Evolutionary conservation across 1,140 invertebrate species (phyloP).

Genomic region (Nebria ingens): DNA sequence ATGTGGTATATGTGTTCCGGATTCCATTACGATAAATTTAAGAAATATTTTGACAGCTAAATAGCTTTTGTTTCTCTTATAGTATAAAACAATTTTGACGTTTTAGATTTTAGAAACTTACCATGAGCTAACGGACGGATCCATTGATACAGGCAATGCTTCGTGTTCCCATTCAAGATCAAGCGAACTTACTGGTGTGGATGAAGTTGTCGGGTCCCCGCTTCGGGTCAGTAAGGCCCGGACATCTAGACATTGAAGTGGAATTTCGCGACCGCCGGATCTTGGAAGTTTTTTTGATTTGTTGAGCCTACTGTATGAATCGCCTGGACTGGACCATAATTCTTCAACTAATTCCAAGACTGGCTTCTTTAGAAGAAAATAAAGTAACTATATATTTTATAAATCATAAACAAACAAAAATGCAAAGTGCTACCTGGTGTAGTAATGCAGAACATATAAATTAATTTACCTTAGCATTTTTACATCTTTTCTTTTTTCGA

Average conservation of each 20-base stretch:
- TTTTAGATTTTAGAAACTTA: constrained; percentile 18
- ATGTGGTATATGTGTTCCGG: too few species aligned
- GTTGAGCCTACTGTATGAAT: constrained; percentile 36
- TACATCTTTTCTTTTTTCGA: constrained; percentile 21
- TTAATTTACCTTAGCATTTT: constrained; percentile 21
- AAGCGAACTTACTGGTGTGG: constrained; percentile 43
- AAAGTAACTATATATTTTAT: constrained; percentile 14
- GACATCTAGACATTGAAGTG: constrained; percentile 40
- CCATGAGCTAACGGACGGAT: constrained; percentile 31
- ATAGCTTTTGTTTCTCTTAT: too few species aligned
- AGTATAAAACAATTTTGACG: too few species aligned
- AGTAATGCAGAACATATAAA: not conserved
- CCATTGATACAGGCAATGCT: constrained; percentile 29
- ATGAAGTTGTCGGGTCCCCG: constrained; percentile 28
- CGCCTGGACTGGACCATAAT: constrained; percentile 30
- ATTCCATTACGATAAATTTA: too few species aligned
- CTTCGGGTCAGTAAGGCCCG: constrained; percentile 34
- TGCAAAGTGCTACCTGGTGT: too few species aligned
- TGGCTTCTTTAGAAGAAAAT: constrained; percentile 24
- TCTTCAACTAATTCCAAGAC: constrained; percentile 39
- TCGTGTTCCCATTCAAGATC: constrained; percentile 53
- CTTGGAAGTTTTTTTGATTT: constrained; percentile 26
- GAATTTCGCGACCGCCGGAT: constrained; percentile 33
- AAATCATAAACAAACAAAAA: constrained; percentile 10
- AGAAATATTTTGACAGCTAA: too few species aligned